Conservation (phyloP, 2,888 invertebrate genomes). For the Cephus nigrinus region DNA sequence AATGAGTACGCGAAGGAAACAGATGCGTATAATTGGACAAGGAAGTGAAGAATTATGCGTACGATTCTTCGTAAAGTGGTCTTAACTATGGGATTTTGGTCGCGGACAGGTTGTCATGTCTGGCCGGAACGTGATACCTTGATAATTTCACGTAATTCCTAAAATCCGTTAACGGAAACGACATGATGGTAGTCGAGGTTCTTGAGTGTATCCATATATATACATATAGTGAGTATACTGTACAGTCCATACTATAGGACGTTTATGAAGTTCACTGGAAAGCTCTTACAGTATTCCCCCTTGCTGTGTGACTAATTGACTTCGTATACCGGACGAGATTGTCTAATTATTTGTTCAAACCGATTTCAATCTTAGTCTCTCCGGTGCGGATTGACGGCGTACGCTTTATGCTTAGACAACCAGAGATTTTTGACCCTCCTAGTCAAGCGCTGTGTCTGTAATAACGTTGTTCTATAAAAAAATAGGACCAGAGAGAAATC, state of each 20-base stretch:
- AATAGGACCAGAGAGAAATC: background rate
- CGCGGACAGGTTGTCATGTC: slow-evolving; percentile 6
- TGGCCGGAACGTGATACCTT: slow-evolving; percentile 13
- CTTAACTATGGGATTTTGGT: slow-evolving; percentile 1
- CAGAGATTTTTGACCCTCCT: slow-evolving; percentile 14
- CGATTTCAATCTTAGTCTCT: slow-evolving; percentile 39
- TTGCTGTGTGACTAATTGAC: slow-evolving; percentile 55
- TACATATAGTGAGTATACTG: background rate
- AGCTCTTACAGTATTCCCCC: slow-evolving; percentile 18
- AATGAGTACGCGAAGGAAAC: slow-evolving; percentile 19
- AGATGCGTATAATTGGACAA: slow-evolving; percentile 46
- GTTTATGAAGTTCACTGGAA: background rate
- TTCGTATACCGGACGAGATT: slow-evolving; percentile 44
- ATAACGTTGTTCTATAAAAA: background rate
- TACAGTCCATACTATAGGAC: background rate
- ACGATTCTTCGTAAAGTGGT: background rate
- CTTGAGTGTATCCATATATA: background rate
- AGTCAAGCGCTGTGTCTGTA: background rate
- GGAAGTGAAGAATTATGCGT: slow-evolving; percentile 44
- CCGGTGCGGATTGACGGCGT: background rate
- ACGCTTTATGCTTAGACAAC: background rate
- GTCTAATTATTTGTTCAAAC: slow-evolving; percentile 49
- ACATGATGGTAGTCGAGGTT: slow-evolving; percentile 1
- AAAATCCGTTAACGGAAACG: slow-evolving; percentile 16
- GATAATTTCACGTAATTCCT: slow-evolving; percentile 22